Percentiles rank a stretch among this genome's conserved stretches.
Conservation (phyloP, 2,113 vertebrate genomes). For the Perca flavescens region DNA sequence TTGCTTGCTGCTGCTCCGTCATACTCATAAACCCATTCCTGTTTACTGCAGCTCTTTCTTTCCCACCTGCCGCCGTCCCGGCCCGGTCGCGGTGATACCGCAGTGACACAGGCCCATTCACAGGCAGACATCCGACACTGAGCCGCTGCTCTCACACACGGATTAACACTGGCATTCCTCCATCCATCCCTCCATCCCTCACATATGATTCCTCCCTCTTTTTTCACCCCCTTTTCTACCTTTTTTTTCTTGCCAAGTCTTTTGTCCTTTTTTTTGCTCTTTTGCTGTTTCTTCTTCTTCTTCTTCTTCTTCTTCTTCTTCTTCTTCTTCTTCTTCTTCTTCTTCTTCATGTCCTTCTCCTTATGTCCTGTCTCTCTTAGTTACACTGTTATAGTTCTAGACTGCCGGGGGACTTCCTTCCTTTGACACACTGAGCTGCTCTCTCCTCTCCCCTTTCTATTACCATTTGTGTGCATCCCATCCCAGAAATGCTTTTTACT, state of each 20-base stretch:
- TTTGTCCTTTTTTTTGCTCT: neutral
- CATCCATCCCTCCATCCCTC: constrained; percentile 54
- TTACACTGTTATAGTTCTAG: too few species aligned
- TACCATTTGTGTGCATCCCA: too few species aligned
- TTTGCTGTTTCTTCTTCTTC: neutral
- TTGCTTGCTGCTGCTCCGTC: neutral
- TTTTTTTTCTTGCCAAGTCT: constrained; percentile 2
- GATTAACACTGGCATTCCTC: constrained; percentile 79
- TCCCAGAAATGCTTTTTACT: too few species aligned
- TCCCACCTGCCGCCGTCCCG: neutral
- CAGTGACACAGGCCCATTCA: constrained; percentile 76
- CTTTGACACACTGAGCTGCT: too few species aligned
- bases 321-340: neutral
- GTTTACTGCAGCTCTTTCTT: constrained; percentile 1
- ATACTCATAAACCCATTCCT: constrained; percentile 32
- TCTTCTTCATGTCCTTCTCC: neutral
- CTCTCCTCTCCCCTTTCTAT: too few species aligned
- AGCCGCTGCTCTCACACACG: constrained; percentile 70
- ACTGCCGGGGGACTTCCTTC: too few species aligned
- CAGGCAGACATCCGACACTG: constrained; percentile 77
- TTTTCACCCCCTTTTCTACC: neutral
- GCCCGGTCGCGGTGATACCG: constrained; percentile 28
- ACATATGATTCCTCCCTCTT: constrained; percentile 41
- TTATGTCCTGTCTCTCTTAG: too few species aligned
- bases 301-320: neutral